phyloP scores from a whole-genome alignment of 2,113 vertebrate species.

The Ceuthmochares aereus region DNA sequence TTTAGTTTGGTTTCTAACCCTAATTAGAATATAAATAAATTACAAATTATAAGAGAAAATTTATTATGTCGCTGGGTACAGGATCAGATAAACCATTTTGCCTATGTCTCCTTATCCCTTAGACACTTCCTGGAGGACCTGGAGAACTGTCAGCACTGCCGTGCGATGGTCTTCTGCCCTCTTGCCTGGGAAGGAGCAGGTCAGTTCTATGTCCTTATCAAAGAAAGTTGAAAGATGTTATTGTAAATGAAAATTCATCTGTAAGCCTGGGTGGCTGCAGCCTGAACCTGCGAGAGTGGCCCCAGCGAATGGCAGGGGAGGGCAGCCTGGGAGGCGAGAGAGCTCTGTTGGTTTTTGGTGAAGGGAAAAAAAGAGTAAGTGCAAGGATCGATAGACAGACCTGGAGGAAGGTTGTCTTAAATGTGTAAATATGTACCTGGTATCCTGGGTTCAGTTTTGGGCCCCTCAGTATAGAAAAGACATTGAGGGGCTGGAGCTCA shows the following conservation, averaged over 20 bases:
- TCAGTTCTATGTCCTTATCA: not conserved
- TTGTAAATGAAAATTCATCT: not conserved
- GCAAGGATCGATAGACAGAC: fast-evolving
- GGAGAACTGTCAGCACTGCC: not conserved
- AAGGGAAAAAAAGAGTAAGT: not conserved
- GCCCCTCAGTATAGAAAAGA: too few species aligned
- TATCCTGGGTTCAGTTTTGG: too few species aligned
- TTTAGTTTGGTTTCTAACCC: not conserved
- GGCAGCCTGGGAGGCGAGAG: not conserved
- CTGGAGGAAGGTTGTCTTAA: not conserved
- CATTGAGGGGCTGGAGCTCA: too few species aligned
- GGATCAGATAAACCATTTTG: not conserved
- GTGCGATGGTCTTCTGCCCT: not conserved
- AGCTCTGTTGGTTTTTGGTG: not conserved
- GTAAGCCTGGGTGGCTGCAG: not conserved
- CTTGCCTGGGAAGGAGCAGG: not conserved
- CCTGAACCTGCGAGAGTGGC: not conserved
- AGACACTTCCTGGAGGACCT: not conserved
- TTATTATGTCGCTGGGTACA: not conserved
- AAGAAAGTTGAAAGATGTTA: not conserved
- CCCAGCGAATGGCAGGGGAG: not conserved
- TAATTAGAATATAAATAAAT: not conserved
- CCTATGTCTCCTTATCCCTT: not conserved
- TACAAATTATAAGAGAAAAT: not conserved
- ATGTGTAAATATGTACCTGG: too few species aligned